Evolutionary conservation across 2,797 vertebrate species (phyloP), one percentile per base, ranked within the genome.

Genomic region (Enteromius fasciolatus): DNA sequence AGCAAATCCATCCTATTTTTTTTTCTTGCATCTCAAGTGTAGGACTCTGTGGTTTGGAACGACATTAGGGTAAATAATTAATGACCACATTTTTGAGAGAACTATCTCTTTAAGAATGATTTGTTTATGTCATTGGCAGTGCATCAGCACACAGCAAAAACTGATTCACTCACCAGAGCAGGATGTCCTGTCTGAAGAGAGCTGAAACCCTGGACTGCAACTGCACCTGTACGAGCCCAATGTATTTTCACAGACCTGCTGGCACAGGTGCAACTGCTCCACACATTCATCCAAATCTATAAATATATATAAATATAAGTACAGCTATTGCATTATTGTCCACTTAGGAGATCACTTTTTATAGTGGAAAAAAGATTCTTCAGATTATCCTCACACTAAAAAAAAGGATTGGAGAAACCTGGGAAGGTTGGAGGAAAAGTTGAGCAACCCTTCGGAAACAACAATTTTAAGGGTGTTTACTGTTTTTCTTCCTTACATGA

Each of bases 231-330:
- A 93, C 23, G 92, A 92, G 70, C 92, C 92, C 50, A 93, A 91
- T 1, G 89, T 93, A 90, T 94, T 94, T 82, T 91, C 83, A 86
- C 92, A 94, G 76, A 74, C 89, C 64, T 94, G 92, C 82, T 89
- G 90, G 87, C 92, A 94, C 61, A 20, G 80, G 41, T 88, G 89
- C 68, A 67, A 66, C 33, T 83, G 82, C 76, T 89, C 88, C 57
- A 75, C 81, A 83, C 91, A 93, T 87, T 93, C 91, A 48, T 93
- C 88, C 59, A 93, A 33, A 89, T 93, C 91, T 93, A 81, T 44
- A 83, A 80, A 85, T 59, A 46, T 33, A 33, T 5, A 33, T 33
- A 5, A 33, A 36, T 36, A 36, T 7, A 46, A 46, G 44, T 70
- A 28, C 41, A 28, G 23, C 7, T 46, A 44, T 69, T 70, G 7